A percentile compares a stretch with the other conserved stretches of the same genome.
Conservation (phyloP, 2,797 vertebrate genomes). For the Falco concolor region DNA sequence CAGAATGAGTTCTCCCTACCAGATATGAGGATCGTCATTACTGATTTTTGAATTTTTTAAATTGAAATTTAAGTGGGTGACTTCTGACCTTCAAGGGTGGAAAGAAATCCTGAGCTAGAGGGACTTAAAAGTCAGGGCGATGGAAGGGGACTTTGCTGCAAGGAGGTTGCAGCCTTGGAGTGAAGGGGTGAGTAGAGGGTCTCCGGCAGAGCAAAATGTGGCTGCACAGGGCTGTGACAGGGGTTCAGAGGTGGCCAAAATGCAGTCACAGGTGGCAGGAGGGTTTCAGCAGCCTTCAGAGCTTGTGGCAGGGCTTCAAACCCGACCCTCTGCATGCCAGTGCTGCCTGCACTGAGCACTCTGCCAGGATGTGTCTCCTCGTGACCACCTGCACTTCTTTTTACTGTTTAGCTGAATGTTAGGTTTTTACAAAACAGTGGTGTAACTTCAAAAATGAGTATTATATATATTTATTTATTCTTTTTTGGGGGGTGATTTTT, state of each 20-base stretch:
- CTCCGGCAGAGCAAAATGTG: accelerated
- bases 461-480: neutral
- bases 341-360: neutral
- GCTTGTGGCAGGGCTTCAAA: neutral
- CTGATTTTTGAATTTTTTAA: neutral
- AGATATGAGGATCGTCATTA: neutral
- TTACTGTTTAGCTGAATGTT: neutral
- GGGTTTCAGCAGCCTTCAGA: neutral
- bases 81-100: neutral
- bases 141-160: neutral
- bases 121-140: neutral
- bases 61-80: neutral
- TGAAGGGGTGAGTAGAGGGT: neutral
- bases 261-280: neutral
- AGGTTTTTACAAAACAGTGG: neutral
- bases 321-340: neutral
- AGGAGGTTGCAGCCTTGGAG: neutral
- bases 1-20: neutral
- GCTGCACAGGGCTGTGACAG: accelerated
- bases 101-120: neutral
- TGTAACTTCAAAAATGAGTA: neutral
- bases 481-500: neutral
- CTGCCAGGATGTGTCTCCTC: neutral
- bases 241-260: neutral
- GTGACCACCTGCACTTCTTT: neutral